Base-by-base conservation (phyloP, 2,888 invertebrate genomes). In the Amphimallon solstitiale region DNA sequence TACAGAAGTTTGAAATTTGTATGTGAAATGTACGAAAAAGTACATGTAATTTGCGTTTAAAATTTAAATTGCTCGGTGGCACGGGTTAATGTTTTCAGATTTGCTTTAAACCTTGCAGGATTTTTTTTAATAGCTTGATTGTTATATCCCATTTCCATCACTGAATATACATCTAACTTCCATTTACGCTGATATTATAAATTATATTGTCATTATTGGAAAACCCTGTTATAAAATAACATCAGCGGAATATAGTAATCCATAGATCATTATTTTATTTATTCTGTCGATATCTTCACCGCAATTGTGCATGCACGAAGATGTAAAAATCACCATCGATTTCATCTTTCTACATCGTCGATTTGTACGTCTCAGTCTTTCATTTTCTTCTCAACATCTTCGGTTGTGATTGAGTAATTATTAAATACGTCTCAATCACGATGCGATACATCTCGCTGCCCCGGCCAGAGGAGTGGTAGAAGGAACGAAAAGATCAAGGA, bases 401-500 rank as follows among this genome's bases (percentile, higher is more conserved):
- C 43, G 29, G 56, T 59, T 43, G 68, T 74, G 75, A 76, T 76
- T 76, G 74, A 76, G 75, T 74, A 74, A 76, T 76, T 76, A 75
- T 74, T 72, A 72, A 73, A 67, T 72, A 76, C 75, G 71, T 73
- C 76, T 76, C 76, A 75, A 76, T 76, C 76, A 76, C 73, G 74
- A 71, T 59, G 45, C 70, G 68, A 19, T 60, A 38, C 52, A 52
- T 49, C 29, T 29, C 29, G 29, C 60, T n/a, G 21, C 35, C 37
- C 23, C 46, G 63, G 51, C 40, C 35, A 45, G 56, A 56, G 19
- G 9, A 43, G n/a, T n/a, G n/a, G n/a, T n/a, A n/a, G 6, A 14
- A 56, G 2, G 43, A 23, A 43, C 45, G 5, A 2, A 9, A 29
- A 29, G 29, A 29, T 5, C 29, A 29, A 29, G n/a, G 29, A 29